Base-by-base conservation (phyloP, 2,888 invertebrate species). In the Corbicula japonica region DNA sequence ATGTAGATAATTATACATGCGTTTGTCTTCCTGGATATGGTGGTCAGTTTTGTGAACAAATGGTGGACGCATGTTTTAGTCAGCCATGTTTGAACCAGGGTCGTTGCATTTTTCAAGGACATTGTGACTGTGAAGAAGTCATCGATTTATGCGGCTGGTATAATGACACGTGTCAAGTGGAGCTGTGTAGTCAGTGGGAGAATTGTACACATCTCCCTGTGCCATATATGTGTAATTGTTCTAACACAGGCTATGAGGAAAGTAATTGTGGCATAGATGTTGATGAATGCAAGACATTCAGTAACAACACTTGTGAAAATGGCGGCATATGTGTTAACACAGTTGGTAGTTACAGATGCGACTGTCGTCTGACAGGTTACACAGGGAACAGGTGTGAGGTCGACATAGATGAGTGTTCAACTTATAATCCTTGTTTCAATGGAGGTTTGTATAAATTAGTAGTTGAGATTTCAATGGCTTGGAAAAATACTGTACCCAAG, bases 61-160 rank as follows among this genome's bases (percentile, higher is more conserved):
- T 88, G 12, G 54, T 80, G 8, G 89, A 91, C 68, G 81, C 88
- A 6, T 90, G 90, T 65, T 88, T 81, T 74, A 86, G 80, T 62
- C 86, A 87, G 66, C 90, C 90, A 18, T 90, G 90, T 83, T 72
- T 65, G n/a, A 87, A 91, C 71, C 74, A 81, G 12, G 92, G 91
- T n/a, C 50, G n/a, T 28, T 92, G 92, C 79, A 56, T 58, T 0
- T 91, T 90, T 81, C 70, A 65, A 18, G 90, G 91, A 1, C 46
- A 82, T 54, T 92, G 91, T 80, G 81, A 83, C 58, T 92, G 92
- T 76, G 10, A 38, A 1, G 89, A 91, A 63, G 81, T 91, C 8
- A 79, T 90, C 5, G 50, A 62, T 10, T 28, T 58, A n/a, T 92
- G 92, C 76, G 91, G 90, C n/a, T 90, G 90, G 89, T 76, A 88